phyloP scores from a whole-genome alignment of 2,888 invertebrate species.

The Ichneumoninae sp. region DNA sequence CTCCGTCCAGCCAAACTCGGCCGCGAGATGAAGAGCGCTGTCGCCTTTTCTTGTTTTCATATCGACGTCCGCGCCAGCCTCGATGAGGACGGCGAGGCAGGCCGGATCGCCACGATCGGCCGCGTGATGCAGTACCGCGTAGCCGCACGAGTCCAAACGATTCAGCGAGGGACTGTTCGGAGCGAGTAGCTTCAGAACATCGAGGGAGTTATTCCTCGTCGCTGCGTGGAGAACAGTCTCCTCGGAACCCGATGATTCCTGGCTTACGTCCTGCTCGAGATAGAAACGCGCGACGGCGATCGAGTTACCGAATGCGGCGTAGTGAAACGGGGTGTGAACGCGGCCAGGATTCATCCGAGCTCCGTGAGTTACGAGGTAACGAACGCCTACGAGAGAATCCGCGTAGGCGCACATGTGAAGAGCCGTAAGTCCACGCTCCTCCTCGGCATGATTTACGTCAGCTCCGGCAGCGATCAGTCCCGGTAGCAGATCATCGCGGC shows the following conservation, averaged over 20 bases:
- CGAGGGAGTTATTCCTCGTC: conserved; percentile 93
- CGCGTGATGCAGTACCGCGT: conserved; percentile 92
- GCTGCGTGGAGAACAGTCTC: conserved; percentile 94
- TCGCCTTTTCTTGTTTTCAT: conserved; percentile 91
- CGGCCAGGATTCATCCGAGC: conserved; percentile 90
- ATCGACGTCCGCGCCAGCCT: conserved; percentile 90
- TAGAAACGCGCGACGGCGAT: conserved; percentile 92
- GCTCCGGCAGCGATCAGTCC: conserved; percentile 89
- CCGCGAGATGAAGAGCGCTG: conserved; percentile 93
- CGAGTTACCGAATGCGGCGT: conserved; percentile 95
- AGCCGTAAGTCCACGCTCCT: conserved; percentile 90
- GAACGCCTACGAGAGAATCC: conserved; percentile 90
- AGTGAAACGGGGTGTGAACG: conserved; percentile 93
- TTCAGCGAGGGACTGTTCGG: conserved; percentile 91
- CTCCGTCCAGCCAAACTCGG: conserved; percentile 94
- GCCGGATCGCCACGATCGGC: conserved; percentile 92
- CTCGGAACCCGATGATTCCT: conserved; percentile 88
- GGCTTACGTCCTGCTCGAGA: conserved; percentile 89
- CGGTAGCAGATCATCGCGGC: conserved; percentile 88
- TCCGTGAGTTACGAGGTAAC: conserved; percentile 89
- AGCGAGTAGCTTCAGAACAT: conserved; percentile 91
- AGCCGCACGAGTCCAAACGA: conserved; percentile 90
- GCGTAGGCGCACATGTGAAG: conserved; percentile 92
- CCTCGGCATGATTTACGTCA: conserved; percentile 89
- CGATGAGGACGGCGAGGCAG: conserved; percentile 90